A percentile compares a stretch with the other conserved stretches of the same genome.
phyloP scores from a whole-genome alignment of 2,888 invertebrate genomes.

The Clivina fossor region DNA sequence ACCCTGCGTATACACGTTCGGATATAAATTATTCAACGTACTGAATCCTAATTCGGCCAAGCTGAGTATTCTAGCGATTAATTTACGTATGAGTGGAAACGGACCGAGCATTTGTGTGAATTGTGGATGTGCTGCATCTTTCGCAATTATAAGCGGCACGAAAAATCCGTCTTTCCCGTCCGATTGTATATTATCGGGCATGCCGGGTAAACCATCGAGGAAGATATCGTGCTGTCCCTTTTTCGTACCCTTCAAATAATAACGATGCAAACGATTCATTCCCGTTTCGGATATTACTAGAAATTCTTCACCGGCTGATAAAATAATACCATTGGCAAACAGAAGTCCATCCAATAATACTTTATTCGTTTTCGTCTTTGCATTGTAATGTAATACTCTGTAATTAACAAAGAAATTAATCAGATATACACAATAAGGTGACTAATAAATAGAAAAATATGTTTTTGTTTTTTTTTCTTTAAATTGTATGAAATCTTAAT shows the following conservation, averaged over 20 bases:
- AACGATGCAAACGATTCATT: slow-evolving; percentile 68
- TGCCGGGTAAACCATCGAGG: slow-evolving; percentile 75
- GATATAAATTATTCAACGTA: slow-evolving; percentile 63
- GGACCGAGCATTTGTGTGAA: slow-evolving; percentile 58
- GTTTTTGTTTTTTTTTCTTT: too few relatives aligned
- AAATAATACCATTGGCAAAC: slow-evolving; percentile 85
- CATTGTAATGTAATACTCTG: slow-evolving; percentile 81
- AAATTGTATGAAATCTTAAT: too few relatives aligned
- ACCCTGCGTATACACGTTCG: slow-evolving; percentile 65
- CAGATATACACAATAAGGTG: too few relatives aligned
- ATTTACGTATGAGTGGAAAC: slow-evolving; percentile 67
- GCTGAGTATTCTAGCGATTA: slow-evolving; percentile 62
- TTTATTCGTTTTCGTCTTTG: slow-evolving; percentile 72
- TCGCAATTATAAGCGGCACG: slow-evolving; percentile 60
- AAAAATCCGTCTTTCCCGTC: slow-evolving; percentile 67
- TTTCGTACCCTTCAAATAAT: slow-evolving; percentile 78
- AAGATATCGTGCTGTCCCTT: slow-evolving; percentile 80
- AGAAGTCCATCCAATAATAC: slow-evolving; percentile 75
- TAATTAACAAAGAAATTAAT: slow-evolving; percentile 40
- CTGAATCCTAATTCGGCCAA: slow-evolving; percentile 67
- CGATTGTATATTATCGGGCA: slow-evolving; percentile 65
- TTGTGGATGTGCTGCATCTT: slow-evolving; percentile 61
- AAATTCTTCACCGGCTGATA: slow-evolving; percentile 81
- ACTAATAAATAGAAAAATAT: too few relatives aligned
- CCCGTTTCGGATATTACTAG: slow-evolving; percentile 76